phyloP scores from a whole-genome alignment of 2,888 invertebrate genomes.

The Melinaea marsaeus region DNA sequence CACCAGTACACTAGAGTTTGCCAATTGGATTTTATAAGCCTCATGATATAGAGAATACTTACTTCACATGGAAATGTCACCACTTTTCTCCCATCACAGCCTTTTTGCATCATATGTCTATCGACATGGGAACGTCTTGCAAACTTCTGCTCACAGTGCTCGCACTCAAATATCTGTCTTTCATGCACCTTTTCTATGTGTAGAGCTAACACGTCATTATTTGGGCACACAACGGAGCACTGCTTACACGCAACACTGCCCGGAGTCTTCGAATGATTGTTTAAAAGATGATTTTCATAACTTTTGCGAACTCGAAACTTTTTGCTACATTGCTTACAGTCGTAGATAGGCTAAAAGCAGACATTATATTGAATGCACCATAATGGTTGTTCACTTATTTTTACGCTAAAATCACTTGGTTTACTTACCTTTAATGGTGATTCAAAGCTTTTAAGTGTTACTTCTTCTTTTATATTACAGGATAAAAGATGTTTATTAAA shows the following conservation, averaged over 20 bases:
- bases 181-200: constrained; percentile 83
- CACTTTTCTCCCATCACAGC: constrained; percentile 78
- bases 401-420: not conserved
- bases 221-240: constrained; percentile 82
- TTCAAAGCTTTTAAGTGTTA: constrained; percentile 7
- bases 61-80: constrained; percentile 57
- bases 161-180: constrained; percentile 76
- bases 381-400: not conserved
- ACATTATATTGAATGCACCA: constrained; percentile 1
- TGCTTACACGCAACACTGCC: constrained; percentile 80
- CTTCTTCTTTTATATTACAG: constrained; percentile 7
- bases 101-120: constrained; percentile 82
- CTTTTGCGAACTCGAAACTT: constrained; percentile 83
- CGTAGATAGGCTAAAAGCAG: constrained; percentile 39
- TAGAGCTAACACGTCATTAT: constrained; percentile 78
- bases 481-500: constrained; percentile 3
- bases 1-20: too few relatives aligned
- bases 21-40: not conserved
- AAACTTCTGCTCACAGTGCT: constrained; percentile 83
- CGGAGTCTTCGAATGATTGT: constrained; percentile 81
- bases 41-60: constrained; percentile 32
- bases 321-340: constrained; percentile 81
- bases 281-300: constrained; percentile 80
- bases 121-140: constrained; percentile 86
- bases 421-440: constrained; percentile 14